Base-by-base conservation (phyloP, 2,113 vertebrate species). In the Neoarius graeffei region DNA sequence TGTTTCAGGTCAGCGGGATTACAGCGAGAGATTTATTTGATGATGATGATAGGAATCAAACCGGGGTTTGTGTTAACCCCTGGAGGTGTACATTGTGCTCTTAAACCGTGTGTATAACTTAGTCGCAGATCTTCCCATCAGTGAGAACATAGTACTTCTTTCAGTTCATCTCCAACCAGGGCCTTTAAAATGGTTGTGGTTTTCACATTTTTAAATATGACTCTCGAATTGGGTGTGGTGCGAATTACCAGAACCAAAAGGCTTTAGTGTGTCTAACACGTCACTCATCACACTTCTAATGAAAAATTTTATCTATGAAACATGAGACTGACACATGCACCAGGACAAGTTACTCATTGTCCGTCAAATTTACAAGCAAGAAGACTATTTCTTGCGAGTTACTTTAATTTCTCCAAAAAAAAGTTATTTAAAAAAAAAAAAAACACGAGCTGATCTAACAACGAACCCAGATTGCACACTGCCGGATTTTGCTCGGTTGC, bases 401-500 rank as follows among this genome's bases (percentile, higher is more conserved):
- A 14, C 1, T 23, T 48, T 5, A 42, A n/a, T 76, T 76, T 79
- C 25, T 27, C 5, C 5, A 14, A 56, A 56, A n/a, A 73, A 52
- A 11, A 4, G 3, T n/a, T 20, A 3, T 17, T 23, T 7, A 35
- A 25, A 76, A n/a, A n/a, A 54, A 69, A 81, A 87, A 14, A 48
- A 35, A 19, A 23, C 20, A 3, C 3, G 35, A 73, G 81, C 62
- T 76, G 81, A n/a, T 87, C 57, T 54, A 83, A 81, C 19, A 73
- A 30, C 15, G 14, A 62, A 56, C 54, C 20, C 25, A 76, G 86
- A 83, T 73, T 83, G 80, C 80, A 62, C 67, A 14, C 42, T 20
- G 48, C n/a, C 10, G 54, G 62, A 83, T 87, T 83, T 48, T 62
- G n/a, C 66, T 25, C 10, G 81, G 62, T 64, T 87, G 86, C 81